Evolutionary conservation across 2,113 vertebrate genomes (phyloP).

Genomic region (Murina feae): DNA sequence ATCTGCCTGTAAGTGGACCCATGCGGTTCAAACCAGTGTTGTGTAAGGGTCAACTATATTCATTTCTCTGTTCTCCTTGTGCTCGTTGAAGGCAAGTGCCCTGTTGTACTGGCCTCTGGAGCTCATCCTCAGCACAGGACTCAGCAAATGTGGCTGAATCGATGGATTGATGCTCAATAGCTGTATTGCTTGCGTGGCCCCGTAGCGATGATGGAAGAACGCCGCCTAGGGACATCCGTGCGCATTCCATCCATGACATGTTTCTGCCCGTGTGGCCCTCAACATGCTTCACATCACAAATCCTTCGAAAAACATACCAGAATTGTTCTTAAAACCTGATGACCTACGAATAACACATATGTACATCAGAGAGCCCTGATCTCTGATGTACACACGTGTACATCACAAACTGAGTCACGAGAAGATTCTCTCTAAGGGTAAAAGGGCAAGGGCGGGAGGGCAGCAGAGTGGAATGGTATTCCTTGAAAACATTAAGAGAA

Average conservation of each 20-base stretch:
- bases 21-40: neutral
- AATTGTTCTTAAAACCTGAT: neutral
- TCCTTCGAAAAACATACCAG: neutral
- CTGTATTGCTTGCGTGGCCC: neutral
- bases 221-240: neutral
- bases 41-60: neutral
- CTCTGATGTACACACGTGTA: too few relatives aligned
- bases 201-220: neutral
- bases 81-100: rapidly evolving
- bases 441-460: neutral
- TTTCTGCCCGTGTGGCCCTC: neutral
- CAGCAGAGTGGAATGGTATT: neutral
- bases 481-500: slow-evolving; percentile 32
- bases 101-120: neutral
- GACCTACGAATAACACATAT: neutral
- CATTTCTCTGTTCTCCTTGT: neutral
- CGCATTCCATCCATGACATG: neutral
- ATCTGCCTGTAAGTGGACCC: neutral
- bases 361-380: neutral
- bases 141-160: neutral
- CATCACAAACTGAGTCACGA: neutral
- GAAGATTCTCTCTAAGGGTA: neutral
- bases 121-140: neutral
- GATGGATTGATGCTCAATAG: neutral
- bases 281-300: neutral